Percentiles rank a stretch among this genome's conserved stretches.
Evolutionary conservation across 2,113 vertebrate species (phyloP).

Genomic region (Oceanodroma tethys): DNA sequence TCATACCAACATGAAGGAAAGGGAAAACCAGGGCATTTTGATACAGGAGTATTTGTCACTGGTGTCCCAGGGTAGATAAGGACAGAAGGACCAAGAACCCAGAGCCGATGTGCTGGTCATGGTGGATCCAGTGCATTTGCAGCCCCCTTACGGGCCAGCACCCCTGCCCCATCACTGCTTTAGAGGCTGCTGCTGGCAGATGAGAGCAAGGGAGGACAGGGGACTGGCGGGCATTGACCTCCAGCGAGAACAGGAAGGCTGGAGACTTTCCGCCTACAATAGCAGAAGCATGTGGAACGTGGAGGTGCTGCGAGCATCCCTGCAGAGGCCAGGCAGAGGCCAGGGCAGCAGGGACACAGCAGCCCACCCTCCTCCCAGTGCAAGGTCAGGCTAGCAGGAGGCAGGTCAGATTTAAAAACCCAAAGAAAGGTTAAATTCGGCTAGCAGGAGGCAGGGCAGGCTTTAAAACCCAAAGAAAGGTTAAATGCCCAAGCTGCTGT

Average conservation of each 20-base stretch:
- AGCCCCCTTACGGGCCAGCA: neutral
- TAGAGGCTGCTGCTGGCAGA: neutral
- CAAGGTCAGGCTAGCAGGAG: conserved; percentile 11
- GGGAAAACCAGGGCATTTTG: neutral
- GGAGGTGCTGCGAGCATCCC: neutral
- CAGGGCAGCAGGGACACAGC: neutral
- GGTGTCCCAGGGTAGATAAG: neutral
- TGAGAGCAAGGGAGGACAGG: neutral
- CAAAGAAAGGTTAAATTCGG: neutral
- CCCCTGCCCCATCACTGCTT: neutral
- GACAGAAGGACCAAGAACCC: neutral
- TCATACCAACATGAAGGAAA: neutral
- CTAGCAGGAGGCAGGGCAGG: neutral
- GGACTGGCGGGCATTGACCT: conserved; percentile 28
- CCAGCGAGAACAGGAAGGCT: neutral
- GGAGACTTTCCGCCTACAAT: neutral
- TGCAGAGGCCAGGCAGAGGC: conserved; percentile 11
- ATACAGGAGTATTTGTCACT: neutral
- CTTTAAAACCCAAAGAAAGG: neutral
- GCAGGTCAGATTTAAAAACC: neutral
- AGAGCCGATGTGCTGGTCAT: neutral
- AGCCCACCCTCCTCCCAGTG: neutral
- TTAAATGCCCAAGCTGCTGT: neutral
- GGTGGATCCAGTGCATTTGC: too few species aligned
- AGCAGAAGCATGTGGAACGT: neutral